Evolutionary conservation across 1,140 invertebrate genomes (phyloP), one percentile per base, ranked within the genome.

Genomic region (Drosophila orena): DNA sequence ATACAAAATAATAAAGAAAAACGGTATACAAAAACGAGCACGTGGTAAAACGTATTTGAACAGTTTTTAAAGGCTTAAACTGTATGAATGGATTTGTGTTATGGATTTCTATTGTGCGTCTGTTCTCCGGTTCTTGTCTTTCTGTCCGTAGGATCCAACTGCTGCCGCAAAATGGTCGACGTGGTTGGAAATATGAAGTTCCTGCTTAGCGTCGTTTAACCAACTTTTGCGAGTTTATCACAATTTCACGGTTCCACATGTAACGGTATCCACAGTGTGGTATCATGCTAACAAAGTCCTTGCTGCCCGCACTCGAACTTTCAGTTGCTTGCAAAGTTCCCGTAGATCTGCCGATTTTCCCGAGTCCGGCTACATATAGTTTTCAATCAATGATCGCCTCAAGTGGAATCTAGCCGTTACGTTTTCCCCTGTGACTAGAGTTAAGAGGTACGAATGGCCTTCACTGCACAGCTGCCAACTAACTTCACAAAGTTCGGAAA

Each of bases 211-310:
- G 96, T 96, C 96, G 96, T 93, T 97, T 97, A 76, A 97, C 96
- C 81, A 97, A 94, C 94, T 97, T 97, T 92, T 97, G 96, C 91
- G 96, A 97, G 93, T 97, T 97, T 93, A 97, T 95, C 93, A 97
- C 96, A 93, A 97, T 97, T 93, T 97, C 96, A 93, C 95, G 95
- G 93, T 96, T 97, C 96, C 96, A 97, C 93, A 96, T 96, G 94
- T 96, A 97, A 92, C 94, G 95, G 94, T 97, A 97, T 93, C 94
- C 95, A 95, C 95, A 96, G 95, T 89, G 90, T 93, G 94, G 85
- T 90, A 92, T 92, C 91, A 92, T 92, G 91, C 91, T 92, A 93
- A 93, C 93, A 91, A 92, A 80, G 66, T 83, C 77, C 79, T 89
- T 71, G 17, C 30, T 53, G 59, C 61, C 56, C 38, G 64, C 54